Percentiles rank a stretch among this genome's conserved stretches.
phyloP scores from a whole-genome alignment of 92 coral and sea anemone genomes.

The Actinostola sp. region DNA sequence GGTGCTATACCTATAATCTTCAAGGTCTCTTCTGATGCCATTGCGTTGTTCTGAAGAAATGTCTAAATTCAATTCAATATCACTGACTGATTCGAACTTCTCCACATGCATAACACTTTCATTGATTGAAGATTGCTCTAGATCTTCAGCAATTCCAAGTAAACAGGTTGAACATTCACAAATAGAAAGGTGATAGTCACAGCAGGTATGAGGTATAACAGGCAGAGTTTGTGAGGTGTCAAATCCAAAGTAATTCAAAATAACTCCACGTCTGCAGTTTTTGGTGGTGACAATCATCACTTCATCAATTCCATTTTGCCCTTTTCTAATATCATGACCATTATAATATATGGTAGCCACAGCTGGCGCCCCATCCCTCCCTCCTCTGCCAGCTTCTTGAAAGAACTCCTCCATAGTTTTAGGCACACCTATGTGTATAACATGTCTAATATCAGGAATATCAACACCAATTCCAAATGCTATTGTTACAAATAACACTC shows the following conservation, averaged over 20 bases:
- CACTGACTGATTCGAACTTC: neutral
- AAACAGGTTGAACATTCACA: conserved; percentile 45
- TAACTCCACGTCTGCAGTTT: neutral
- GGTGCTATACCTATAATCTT: conserved; percentile 6
- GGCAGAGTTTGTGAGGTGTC: neutral
- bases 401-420: conserved; percentile 25
- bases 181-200: conserved; percentile 27
- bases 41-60: too few species aligned
- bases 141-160: conserved; percentile 1
- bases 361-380: conserved; percentile 51
- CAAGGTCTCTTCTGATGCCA: conserved; percentile 25
- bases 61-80: neutral
- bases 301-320: conserved; percentile 24
- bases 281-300: conserved; percentile 22
- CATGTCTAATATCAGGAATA: conserved; percentile 42
- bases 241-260: too few species aligned
- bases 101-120: neutral
- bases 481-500: conserved; percentile 21
- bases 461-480: conserved; percentile 51
- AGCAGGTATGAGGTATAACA: conserved; percentile 36
- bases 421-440: conserved; percentile 50
- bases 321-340: conserved; percentile 30
- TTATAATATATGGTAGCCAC: conserved; percentile 38
- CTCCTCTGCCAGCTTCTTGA: conserved; percentile 52
- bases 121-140: neutral